A percentile compares a stretch with the other conserved stretches of the same genome.
These are phyloP conservation scores for Chromoteleia sp. DNA, from an alignment of 2,888 invertebrate species.

Conservation along the genomic window DNA sequence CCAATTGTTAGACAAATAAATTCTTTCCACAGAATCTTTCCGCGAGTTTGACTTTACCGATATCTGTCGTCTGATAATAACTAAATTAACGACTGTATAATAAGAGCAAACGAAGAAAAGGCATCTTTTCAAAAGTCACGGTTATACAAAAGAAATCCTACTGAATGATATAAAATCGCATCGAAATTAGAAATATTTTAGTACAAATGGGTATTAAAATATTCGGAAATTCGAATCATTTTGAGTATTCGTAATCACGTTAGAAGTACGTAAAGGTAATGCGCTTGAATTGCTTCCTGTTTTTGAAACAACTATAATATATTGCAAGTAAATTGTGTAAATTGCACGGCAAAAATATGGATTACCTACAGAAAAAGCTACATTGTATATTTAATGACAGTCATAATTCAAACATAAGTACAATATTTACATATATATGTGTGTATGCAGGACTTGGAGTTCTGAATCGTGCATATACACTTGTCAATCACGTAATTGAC, in stretches of 20 bases:
- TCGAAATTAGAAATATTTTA: constrained; percentile 32
- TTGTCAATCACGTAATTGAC: constrained; percentile 12
- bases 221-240: neutral
- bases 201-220: constrained; percentile 22
- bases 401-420: constrained; percentile 30
- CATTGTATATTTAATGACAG: constrained; percentile 28
- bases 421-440: constrained; percentile 34
- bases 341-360: constrained; percentile 13
- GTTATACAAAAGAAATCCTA: constrained; percentile 26
- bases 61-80: constrained; percentile 48
- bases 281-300: constrained; percentile 22
- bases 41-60: constrained; percentile 44
- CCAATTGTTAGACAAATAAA: constrained; percentile 50
- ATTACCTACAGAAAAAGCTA: neutral
- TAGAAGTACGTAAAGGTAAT: constrained; percentile 1
- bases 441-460: constrained; percentile 9
- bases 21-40: constrained; percentile 4
- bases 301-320: neutral
- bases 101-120: constrained; percentile 23
- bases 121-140: constrained; percentile 38
- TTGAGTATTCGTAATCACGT: constrained; percentile 13
- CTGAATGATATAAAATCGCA: constrained; percentile 2
- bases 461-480: constrained; percentile 21
- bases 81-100: constrained; percentile 15
- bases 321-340: neutral